These are phyloP conservation scores for Lithophane leautieri DNA, from an alignment of 2,888 invertebrate species.

Conservation along the genomic window DNA sequence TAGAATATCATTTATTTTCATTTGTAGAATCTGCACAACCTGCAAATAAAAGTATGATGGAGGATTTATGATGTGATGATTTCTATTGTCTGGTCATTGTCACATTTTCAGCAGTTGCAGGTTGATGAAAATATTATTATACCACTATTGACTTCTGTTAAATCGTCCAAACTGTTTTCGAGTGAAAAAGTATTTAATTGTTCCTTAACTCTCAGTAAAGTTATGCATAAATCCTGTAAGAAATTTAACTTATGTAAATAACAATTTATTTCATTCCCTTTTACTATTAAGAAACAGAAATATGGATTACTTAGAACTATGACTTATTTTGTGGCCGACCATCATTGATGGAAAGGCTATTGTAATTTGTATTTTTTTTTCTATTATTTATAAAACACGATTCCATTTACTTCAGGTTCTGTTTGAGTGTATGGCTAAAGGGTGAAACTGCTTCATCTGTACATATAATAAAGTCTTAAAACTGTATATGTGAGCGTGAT, in stretches of 20 bases:
- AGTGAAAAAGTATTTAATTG: neutral
- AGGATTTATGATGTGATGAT: neutral
- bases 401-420: slow-evolving; percentile 31
- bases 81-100: too few relatives aligned
- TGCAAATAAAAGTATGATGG: neutral
- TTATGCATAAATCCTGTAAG: slow-evolving; percentile 25
- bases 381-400: slow-evolving; percentile 37
- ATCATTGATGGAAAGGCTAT: slow-evolving; percentile 7
- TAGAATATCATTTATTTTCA: slow-evolving; percentile 33
- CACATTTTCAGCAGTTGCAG: neutral
- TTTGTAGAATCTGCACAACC: slow-evolving; percentile 25
- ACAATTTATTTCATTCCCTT: slow-evolving; percentile 49
- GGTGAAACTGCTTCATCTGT: slow-evolving; percentile 1
- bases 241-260: slow-evolving; percentile 47
- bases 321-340: slow-evolving; percentile 16
- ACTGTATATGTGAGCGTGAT: neutral
- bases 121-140: slow-evolving; percentile 1
- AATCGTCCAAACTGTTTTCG: neutral
- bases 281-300: slow-evolving; percentile 42
- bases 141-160: neutral
- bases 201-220: neutral
- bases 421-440: slow-evolving; percentile 21
- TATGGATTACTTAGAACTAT: slow-evolving; percentile 33
- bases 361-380: slow-evolving; percentile 17
- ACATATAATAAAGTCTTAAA: neutral